Conservation (phyloP, 2,113 vertebrate species). For the Dryoscopus gambensis region DNA sequence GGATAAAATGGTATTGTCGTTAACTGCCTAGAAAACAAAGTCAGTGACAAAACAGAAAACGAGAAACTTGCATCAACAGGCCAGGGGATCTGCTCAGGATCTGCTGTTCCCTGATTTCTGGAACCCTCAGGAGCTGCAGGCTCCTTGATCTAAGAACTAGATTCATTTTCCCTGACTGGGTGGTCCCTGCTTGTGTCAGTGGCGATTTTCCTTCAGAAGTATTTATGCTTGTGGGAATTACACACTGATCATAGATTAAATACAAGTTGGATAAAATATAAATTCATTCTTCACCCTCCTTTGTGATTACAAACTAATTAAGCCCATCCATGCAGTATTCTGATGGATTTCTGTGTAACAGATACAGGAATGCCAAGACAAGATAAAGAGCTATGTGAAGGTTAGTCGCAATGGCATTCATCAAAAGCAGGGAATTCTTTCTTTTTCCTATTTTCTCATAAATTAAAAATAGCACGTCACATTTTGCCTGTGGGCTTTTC, state of each 20-base stretch:
- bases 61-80: not conserved
- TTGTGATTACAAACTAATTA: not conserved
- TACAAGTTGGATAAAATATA: not conserved
- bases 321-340: not conserved
- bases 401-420: not conserved
- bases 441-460: not conserved
- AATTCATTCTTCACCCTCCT: not conserved
- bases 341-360: not conserved
- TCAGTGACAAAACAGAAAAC: not conserved
- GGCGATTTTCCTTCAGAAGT: not conserved
- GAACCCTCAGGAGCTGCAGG: not conserved
- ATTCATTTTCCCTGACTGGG: not conserved
- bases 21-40: conserved; percentile 55
- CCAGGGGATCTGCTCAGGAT: not conserved
- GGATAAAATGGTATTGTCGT: conserved; percentile 42
- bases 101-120: not conserved
- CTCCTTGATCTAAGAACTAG: not conserved
- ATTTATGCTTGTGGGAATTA: not conserved
- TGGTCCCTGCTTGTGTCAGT: not conserved
- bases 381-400: not conserved
- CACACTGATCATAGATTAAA: not conserved
- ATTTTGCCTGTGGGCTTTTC: not conserved
- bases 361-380: not conserved
- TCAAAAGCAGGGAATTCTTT: not conserved
- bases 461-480: not conserved